These are phyloP conservation scores for Drosophila putrida DNA, from an alignment of 2,888 invertebrate genomes.

Conservation along the genomic window DNA sequence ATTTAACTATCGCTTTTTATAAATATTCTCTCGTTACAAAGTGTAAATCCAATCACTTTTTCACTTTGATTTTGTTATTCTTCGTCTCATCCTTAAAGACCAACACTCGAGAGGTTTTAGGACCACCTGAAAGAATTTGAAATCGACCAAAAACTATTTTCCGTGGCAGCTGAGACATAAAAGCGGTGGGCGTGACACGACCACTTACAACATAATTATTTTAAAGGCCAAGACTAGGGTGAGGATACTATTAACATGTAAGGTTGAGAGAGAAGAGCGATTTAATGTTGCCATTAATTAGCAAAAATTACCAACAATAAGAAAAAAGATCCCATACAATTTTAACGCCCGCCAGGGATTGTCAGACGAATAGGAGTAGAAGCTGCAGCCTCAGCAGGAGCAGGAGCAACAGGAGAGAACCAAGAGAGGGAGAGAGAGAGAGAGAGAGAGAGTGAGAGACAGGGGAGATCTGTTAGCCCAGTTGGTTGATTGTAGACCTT, in stretches of 20 bases:
- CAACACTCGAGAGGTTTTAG: conserved; percentile 39
- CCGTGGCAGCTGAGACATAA: conserved; percentile 1
- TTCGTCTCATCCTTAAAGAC: not conserved
- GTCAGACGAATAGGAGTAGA: not conserved
- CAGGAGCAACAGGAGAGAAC: not conserved
- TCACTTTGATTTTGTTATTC: not conserved
- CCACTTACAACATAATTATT: conserved; percentile 76
- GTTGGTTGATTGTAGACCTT: conserved; percentile 25
- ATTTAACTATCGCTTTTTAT: not conserved
- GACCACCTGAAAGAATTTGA: conserved; percentile 55
- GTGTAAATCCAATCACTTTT: conserved; percentile 6
- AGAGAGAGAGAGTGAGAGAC: not conserved
- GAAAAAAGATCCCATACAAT: conserved; percentile 48
- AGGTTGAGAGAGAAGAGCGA: conserved; percentile 20
- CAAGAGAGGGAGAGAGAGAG: not conserved
- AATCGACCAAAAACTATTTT: conserved; percentile 14
- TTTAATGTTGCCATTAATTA: conserved; percentile 79
- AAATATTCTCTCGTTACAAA: not conserved
- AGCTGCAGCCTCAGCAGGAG: conserved; percentile 2
- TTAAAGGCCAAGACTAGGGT: conserved; percentile 12
- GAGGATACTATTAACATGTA: conserved; percentile 39
- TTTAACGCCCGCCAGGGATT: conserved; percentile 44
- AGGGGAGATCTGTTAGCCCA: conserved; percentile 26
- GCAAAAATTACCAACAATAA: conserved; percentile 72
- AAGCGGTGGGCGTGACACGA: conserved; percentile 53